These are phyloP conservation scores for Amphipoea oculea DNA, from an alignment of 2,888 invertebrate genomes.

Conservation along the genomic window DNA sequence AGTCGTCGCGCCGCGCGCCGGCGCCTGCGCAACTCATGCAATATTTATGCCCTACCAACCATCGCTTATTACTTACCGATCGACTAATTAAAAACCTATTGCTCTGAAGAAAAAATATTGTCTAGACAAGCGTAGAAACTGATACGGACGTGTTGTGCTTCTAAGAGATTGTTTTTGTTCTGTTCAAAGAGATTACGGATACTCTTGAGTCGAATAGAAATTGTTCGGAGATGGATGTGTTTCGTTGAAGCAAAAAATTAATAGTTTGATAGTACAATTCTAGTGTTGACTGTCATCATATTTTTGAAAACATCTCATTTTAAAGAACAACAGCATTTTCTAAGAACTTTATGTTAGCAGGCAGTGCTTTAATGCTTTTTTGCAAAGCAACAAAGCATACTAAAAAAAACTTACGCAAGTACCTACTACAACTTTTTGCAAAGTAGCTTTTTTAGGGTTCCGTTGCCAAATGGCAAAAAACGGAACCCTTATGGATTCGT, in stretches of 20 bases:
- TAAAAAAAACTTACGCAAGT: too few species aligned
- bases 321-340: not conserved
- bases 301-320: not conserved
- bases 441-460: too few species aligned
- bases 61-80: conserved; percentile 73
- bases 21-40: conserved; percentile 86
- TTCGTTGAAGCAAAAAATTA: conserved; percentile 3
- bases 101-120: conserved; percentile 70
- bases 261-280: not conserved
- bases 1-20: conserved; percentile 68
- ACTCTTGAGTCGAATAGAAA: conserved; percentile 47
- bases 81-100: conserved; percentile 79
- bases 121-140: conserved; percentile 66
- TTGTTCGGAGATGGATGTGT: conserved; percentile 22
- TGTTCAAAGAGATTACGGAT: conserved; percentile 36
- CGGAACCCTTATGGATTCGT: too few species aligned
- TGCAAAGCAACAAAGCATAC: not conserved
- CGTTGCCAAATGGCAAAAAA: too few species aligned
- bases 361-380: too few species aligned
- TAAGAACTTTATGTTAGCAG: not conserved
- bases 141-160: conserved; percentile 58
- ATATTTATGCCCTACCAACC: conserved; percentile 80
- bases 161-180: conserved; percentile 53
- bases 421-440: too few species aligned
- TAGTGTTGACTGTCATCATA: not conserved